phyloP scores from a whole-genome alignment of 2,797 vertebrate genomes.

The Atherinosoma microstoma region DNA sequence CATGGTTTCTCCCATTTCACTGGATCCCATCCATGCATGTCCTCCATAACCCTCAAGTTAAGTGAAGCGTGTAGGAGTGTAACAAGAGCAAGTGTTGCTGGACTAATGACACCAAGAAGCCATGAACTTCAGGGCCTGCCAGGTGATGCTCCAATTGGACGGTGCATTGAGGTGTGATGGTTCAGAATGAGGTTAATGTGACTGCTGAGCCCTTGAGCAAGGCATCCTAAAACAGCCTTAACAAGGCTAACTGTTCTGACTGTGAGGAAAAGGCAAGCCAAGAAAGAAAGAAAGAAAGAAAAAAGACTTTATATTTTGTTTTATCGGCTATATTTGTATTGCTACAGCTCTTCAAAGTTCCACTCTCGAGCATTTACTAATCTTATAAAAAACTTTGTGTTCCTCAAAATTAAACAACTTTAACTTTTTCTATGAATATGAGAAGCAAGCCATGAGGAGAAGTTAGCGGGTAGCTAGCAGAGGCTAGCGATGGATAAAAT shows the following conservation, averaged over 20 bases:
- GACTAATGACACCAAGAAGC: conserved; percentile 39
- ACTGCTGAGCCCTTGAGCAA: conserved; percentile 17
- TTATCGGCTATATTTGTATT: not conserved
- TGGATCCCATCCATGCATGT: conserved; percentile 38
- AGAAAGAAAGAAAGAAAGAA: not conserved
- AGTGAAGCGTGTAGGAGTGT: conserved; percentile 48
- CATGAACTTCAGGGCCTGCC: conserved; percentile 20
- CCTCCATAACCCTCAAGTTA: conserved; percentile 23
- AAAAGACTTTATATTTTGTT: not conserved
- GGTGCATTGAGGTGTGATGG: not conserved
- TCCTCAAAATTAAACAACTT: not conserved
- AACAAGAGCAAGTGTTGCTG: conserved; percentile 54
- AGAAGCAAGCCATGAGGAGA: not conserved
- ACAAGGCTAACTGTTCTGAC: not conserved
- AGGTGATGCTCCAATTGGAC: conserved; percentile 32
- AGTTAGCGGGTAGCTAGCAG: not conserved
- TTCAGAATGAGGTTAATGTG: not conserved
- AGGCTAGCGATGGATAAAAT: not conserved
- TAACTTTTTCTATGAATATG: not conserved
- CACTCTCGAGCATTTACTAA: not conserved
- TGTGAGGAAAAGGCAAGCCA: not conserved
- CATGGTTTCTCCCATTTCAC: conserved; percentile 34
- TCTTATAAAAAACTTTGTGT: no score
- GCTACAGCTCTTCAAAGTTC: not conserved
- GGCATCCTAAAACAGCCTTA: not conserved